phyloP scores from a whole-genome alignment of 2,797 vertebrate genomes.

The Lacerta agilis region DNA sequence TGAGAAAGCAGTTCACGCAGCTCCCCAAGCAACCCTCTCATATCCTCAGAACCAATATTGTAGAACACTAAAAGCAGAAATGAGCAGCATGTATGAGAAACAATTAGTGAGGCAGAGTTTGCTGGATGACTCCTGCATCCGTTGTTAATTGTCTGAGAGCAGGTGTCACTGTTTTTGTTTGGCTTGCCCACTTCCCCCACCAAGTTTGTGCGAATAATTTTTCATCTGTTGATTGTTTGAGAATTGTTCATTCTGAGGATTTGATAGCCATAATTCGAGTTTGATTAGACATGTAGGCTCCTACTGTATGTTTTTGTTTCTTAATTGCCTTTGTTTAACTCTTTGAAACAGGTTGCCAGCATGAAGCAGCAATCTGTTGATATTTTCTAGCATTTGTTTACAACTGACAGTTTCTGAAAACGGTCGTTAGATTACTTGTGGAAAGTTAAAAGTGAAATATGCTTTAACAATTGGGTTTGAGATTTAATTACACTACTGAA shows the following conservation, averaged over 20 bases:
- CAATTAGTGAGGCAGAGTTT: constrained; percentile 10
- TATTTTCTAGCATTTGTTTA: constrained; percentile 24
- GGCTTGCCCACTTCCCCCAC: constrained; percentile 29
- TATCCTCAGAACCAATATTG: neutral
- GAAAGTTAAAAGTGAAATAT: constrained; percentile 21
- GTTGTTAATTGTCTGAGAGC: constrained; percentile 37
- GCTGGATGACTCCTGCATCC: constrained; percentile 7
- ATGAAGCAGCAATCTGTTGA: constrained; percentile 10
- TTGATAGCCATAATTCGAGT: constrained; percentile 21
- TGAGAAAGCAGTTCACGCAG: neutral
- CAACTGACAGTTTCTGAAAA: constrained; percentile 13
- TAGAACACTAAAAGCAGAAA: constrained; percentile 8
- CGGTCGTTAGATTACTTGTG: constrained; percentile 24
- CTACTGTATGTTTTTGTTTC: constrained; percentile 25
- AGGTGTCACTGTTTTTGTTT: constrained; percentile 36
- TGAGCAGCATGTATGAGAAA: constrained; percentile 6
- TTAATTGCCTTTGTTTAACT: constrained; percentile 29
- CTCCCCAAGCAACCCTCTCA: neutral
- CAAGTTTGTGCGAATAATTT: constrained; percentile 30
- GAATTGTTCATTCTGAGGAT: rapidly evolving
- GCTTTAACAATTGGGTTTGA: constrained; percentile 18
- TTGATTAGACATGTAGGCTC: neutral
- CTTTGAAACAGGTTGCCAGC: constrained; percentile 5
- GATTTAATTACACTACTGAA: constrained; percentile 27
- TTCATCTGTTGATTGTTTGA: constrained; percentile 35